These are phyloP conservation scores for Oreochromis niloticus DNA, from an alignment of 2,113 vertebrate genomes.

Conservation along the genomic window DNA sequence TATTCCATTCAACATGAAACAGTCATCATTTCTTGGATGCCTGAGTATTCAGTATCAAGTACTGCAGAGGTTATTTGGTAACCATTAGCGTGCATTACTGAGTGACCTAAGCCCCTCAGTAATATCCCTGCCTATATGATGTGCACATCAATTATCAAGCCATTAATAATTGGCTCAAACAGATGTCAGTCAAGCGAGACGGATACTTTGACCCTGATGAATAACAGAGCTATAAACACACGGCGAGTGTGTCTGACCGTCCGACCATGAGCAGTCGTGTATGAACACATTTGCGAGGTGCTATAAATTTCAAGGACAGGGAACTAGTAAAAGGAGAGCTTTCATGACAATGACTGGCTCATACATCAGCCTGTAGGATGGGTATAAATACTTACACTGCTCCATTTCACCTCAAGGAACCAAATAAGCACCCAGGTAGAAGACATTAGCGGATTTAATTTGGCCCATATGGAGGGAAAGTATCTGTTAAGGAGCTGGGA, in stretches of 20 bases:
- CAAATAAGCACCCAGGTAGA: background rate
- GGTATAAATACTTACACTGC: conserved; percentile 20
- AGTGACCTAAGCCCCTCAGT: background rate
- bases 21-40: background rate
- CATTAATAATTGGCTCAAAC: conserved; percentile 50
- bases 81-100: conserved; percentile 3
- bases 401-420: conserved; percentile 35
- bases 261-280: conserved; percentile 12
- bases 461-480: conserved; percentile 2
- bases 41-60: background rate
- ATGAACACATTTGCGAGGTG: conserved; percentile 30
- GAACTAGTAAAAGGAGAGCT: conserved; percentile 31
- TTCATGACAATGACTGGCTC: conserved; percentile 14
- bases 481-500: background rate
- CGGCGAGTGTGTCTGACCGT: background rate
- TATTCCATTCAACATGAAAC: background rate
- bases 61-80: background rate
- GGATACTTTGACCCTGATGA: conserved; percentile 46
- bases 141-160: conserved; percentile 48
- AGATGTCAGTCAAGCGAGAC: conserved; percentile 55
- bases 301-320: conserved; percentile 54
- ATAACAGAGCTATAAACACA: conserved; percentile 33
- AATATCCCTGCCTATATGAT: background rate
- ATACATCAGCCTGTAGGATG: conserved; percentile 11
- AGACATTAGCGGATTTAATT: conserved; percentile 29